phyloP scores from a whole-genome alignment of 2,797 vertebrate species.

The Gymnothorax javanicus region DNA sequence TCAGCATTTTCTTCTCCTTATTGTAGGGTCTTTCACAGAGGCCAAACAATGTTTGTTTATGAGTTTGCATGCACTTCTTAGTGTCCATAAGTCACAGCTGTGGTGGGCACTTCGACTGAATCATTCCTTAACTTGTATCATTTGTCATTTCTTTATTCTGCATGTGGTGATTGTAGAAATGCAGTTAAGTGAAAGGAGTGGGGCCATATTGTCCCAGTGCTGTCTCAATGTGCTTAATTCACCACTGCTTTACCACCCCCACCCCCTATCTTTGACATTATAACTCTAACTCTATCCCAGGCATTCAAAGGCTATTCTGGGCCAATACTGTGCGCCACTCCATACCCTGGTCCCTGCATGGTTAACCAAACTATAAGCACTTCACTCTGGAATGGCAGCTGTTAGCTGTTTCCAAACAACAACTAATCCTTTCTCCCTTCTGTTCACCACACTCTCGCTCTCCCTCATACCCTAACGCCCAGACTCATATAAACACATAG shows the following conservation, averaged over 20 bases:
- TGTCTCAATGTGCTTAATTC: neutral
- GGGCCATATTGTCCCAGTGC: neutral
- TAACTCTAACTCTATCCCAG: neutral
- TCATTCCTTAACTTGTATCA: neutral
- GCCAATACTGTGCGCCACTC: neutral
- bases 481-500: neutral
- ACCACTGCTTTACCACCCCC: too few species aligned
- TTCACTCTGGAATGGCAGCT: constrained; percentile 27
- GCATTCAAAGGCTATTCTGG: constrained; percentile 1
- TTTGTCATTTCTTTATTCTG: neutral
- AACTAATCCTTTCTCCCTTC: constrained; percentile 2
- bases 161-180: neutral
- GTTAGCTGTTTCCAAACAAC: constrained; percentile 26
- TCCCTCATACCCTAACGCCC: neutral
- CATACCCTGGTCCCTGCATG: neutral
- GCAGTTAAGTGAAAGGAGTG: neutral
- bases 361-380: constrained; percentile 22
- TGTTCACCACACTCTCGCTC: neutral
- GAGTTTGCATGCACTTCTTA: neutral
- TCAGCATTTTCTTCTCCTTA: neutral
- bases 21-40: neutral
- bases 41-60: neutral
- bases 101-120: neutral
- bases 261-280: constrained; percentile 2
- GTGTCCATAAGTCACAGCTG: neutral